Conservation (phyloP, 2,888 invertebrate genomes). For the Eupithecia subfuscata region DNA sequence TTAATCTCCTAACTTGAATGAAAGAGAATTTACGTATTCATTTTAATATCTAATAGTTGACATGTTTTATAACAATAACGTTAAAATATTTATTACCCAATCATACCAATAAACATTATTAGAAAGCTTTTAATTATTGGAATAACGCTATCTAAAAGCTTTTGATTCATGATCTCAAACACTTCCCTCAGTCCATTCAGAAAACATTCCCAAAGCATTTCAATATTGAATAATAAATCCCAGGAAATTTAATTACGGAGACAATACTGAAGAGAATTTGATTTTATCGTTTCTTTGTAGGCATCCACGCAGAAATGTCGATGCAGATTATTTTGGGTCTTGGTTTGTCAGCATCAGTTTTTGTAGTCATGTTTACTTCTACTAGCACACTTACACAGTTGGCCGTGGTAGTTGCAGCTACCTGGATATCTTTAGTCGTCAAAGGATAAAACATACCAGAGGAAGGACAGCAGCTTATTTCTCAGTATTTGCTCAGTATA, state of each 20-base stretch:
- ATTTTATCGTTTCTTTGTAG: conserved; percentile 4
- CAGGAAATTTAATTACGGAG: conserved; percentile 8
- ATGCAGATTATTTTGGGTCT: not conserved
- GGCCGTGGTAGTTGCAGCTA: too few species aligned
- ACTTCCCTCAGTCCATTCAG: conserved; percentile 5
- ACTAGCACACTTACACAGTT: not conserved
- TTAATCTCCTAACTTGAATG: not conserved
- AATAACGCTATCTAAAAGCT: not conserved
- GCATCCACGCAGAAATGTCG: not conserved
- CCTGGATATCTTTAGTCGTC: too few species aligned
- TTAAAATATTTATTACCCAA: not conserved
- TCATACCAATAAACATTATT: not conserved
- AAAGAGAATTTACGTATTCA: not conserved
- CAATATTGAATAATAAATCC: conserved; percentile 9
- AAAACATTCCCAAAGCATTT: conserved; percentile 8
- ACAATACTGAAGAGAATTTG: not conserved
- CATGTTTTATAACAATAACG: too few species aligned
- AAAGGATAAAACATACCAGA: too few species aligned
- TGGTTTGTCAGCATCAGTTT: not conserved
- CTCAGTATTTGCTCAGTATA: too few species aligned
- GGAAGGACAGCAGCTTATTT: too few species aligned
- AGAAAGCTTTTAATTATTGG: too few species aligned
- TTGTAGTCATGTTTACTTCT: not conserved
- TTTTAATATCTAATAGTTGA: not conserved
- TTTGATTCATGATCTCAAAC: not conserved